phyloP scores from a whole-genome alignment of 2,888 invertebrate species.

The Muschampia plurimacula region DNA sequence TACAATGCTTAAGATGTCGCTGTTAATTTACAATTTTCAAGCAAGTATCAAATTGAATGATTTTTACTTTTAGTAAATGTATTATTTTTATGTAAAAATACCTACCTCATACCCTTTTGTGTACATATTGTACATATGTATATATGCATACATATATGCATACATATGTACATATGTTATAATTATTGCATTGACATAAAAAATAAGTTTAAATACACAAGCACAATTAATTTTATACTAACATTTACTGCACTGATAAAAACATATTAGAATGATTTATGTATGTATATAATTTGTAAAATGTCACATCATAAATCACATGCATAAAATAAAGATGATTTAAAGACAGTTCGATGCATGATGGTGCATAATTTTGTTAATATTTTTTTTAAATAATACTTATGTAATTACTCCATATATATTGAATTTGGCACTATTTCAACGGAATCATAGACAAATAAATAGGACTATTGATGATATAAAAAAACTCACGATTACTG shows the following conservation, averaged over 20 bases:
- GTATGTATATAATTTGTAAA: not conserved
- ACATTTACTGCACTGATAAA: conserved; percentile 7
- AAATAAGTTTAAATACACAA: not conserved
- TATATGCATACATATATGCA: not conserved
- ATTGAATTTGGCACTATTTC: conserved; percentile 30
- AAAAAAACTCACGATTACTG: not conserved
- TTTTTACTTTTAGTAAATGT: conserved; percentile 2
- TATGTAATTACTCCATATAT: not conserved
- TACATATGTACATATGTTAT: not conserved
- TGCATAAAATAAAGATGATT: not conserved
- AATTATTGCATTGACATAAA: not conserved
- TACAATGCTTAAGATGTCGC: conserved; percentile 6
- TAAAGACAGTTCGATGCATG: not conserved
- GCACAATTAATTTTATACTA: not conserved
- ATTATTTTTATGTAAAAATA: conserved; percentile 22
- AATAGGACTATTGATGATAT: not conserved
- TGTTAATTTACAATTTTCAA: conserved; percentile 14
- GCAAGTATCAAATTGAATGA: conserved; percentile 15
- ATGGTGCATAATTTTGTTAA: not conserved
- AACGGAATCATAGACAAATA: not conserved
- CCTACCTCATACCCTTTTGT: conserved; percentile 17
- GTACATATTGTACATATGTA: not conserved
- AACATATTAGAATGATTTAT: not conserved
- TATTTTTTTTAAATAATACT: too few species aligned
- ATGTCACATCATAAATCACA: conserved; percentile 16